phyloP scores from a whole-genome alignment of 2,113 vertebrate species.

The Erythrocercus mccallii region DNA sequence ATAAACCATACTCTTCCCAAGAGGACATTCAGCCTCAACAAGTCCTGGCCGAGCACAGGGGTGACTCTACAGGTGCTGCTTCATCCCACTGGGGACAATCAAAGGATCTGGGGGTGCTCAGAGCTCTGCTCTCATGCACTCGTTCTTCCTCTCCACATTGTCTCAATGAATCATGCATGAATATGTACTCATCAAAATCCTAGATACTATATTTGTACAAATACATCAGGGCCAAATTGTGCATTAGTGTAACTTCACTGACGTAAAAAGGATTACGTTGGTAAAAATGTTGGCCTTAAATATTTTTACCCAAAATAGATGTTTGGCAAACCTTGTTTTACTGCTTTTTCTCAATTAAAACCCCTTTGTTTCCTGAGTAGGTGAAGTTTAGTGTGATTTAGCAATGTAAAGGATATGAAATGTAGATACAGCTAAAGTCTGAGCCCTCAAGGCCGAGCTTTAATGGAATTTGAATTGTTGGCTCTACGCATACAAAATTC shows the following conservation, averaged over 20 bases:
- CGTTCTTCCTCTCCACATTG: not conserved
- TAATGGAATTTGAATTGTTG: not conserved
- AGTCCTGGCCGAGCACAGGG: not conserved
- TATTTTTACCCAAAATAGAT: constrained; percentile 2
- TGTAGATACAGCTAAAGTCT: not conserved
- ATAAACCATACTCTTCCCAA: not conserved
- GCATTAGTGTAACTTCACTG: not conserved
- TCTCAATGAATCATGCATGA: constrained; percentile 31
- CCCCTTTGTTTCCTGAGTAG: not conserved
- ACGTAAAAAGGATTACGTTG: not conserved
- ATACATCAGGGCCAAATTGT: constrained; percentile 1
- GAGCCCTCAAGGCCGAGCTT: not conserved
- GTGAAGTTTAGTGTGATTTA: not conserved
- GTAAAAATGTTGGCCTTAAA: not conserved
- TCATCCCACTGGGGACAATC: fast-evolving
- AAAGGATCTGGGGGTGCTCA: not conserved
- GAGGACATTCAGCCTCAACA: not conserved
- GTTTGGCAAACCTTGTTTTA: not conserved
- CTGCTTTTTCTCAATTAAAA: not conserved
- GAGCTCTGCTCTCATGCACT: not conserved
- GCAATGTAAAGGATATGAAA: not conserved
- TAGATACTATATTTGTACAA: constrained; percentile 19
- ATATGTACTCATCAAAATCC: not conserved
- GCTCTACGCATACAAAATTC: not conserved
- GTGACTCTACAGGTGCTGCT: not conserved